These are phyloP conservation scores for Coendou prehensilis DNA, from an alignment of 2,797 vertebrate species.

Conservation along the genomic window DNA sequence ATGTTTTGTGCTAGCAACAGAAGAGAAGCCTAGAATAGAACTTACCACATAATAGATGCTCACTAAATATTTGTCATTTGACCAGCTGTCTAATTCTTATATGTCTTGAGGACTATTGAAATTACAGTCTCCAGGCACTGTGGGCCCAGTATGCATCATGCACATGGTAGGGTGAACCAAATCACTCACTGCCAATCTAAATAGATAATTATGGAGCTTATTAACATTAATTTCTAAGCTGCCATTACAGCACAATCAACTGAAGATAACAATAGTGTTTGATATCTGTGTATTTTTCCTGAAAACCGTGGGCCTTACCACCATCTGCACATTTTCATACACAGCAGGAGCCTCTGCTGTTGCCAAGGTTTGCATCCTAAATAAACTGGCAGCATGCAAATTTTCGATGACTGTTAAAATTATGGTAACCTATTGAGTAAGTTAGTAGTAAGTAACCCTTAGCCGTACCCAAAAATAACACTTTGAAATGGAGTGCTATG, in stretches of 20 bases:
- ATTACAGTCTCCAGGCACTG: background rate
- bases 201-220: constrained; percentile 37
- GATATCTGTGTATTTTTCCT: background rate
- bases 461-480: background rate
- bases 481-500: background rate
- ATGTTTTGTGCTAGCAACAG: background rate
- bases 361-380: constrained; percentile 1
- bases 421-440: background rate
- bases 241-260: background rate
- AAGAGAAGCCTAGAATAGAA: background rate
- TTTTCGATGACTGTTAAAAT: constrained; percentile 4
- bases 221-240: constrained; percentile 51
- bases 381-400: background rate
- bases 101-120: constrained; percentile 14
- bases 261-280: constrained; percentile 6
- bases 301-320: background rate
- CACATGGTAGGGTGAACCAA: background rate
- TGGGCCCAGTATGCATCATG: background rate
- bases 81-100: background rate
- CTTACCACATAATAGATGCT: background rate
- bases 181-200: constrained; percentile 22
- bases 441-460: background rate
- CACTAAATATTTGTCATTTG: background rate
- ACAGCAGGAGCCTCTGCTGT: background rate
- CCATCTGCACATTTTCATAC: background rate